Base-by-base conservation (phyloP, 2,888 invertebrate species). In the Xylocampa areola region DNA sequence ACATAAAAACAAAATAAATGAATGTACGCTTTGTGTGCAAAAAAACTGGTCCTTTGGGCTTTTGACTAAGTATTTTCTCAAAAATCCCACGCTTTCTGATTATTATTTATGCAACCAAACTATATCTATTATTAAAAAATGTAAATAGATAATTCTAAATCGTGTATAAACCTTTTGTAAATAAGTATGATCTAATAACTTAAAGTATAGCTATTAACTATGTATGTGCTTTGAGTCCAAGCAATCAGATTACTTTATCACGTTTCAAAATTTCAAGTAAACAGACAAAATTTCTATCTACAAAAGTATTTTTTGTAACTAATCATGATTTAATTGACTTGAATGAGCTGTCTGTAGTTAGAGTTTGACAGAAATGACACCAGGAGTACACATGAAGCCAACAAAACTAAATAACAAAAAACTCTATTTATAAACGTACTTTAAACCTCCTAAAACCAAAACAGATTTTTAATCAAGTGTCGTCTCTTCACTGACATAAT, bases 91-190 rank as follows among this genome's bases (percentile, higher is more conserved):
- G 23, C 13, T 17, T 30, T 10, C 10, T 1, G 11, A 23, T 14
- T 14, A 7, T 29, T 29, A 6, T 32, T 32, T 44, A 30, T 36
- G 27, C 30, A 30, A 54, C 65, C 58, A 63, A 63, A 68, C 17
- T 14, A 11, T 37, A 47, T 19, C 47, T 13, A 17, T 44, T 29
- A 29, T 40, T 39, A 25, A 60, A 6, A 49, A 52, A 33, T 73
- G 75, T 75, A 75, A 61, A 74, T 61, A 55, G n/a, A 23, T 64
- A 43, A 13, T 25, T 45, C 5, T 62, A 66, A 50, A 41, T 11
- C 48, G 54, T 73, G 68, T 73, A 68, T 55, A 71, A 57, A 63
- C 27, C 10, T 49, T 55, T 49, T 73, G 74, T 73, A 74, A 66
- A 73, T 19, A 74, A 47, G 54, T 48, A n/a, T n/a, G n/a, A n/a